A percentile compares a stretch with the other conserved stretches of the same genome.
phyloP scores from a whole-genome alignment of 2,888 invertebrate genomes.

The Protophormia terraenovae region DNA sequence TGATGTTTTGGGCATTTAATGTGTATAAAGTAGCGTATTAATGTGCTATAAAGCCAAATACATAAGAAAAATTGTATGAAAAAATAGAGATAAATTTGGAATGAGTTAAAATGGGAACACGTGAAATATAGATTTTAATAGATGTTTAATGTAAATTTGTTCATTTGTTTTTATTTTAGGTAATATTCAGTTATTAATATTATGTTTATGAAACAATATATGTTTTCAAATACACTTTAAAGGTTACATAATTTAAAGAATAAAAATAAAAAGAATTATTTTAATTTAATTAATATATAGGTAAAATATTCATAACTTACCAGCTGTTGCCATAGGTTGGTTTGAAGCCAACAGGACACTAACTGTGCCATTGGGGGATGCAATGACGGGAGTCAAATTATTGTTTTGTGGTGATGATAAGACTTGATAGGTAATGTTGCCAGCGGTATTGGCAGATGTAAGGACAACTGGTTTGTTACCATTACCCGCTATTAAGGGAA shows the following conservation, averaged over 20 bases:
- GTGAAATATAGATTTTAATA: constrained; percentile 33
- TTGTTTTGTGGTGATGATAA: constrained; percentile 47
- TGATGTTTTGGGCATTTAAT: constrained; percentile 35
- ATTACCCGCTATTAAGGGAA: constrained; percentile 22
- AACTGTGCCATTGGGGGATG: constrained; percentile 59
- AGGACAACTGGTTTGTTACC: constrained; percentile 39
- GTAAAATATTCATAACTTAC: constrained; percentile 39
- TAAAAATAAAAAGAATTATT: background rate
- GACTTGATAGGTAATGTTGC: constrained; percentile 59
- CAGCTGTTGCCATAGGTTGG: constrained; percentile 48
- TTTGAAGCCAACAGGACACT: constrained; percentile 55
- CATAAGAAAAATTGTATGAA: constrained; percentile 21
- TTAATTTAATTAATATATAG: background rate
- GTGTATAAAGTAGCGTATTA: background rate
- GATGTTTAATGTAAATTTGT: background rate
- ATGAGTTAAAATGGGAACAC: constrained; percentile 47
- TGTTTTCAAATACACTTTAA: background rate
- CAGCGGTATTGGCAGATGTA: constrained; percentile 13
- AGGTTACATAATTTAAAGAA: constrained; percentile 57
- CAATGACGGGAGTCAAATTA: constrained; percentile 37
- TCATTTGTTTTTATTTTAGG: background rate
- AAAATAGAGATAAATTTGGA: constrained; percentile 41
- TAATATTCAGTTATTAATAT: background rate
- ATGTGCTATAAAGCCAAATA: background rate
- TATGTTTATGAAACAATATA: background rate